These are phyloP conservation scores for Rhabdomys dilectus DNA, from an alignment of 2,113 vertebrate species.

Conservation along the genomic window DNA sequence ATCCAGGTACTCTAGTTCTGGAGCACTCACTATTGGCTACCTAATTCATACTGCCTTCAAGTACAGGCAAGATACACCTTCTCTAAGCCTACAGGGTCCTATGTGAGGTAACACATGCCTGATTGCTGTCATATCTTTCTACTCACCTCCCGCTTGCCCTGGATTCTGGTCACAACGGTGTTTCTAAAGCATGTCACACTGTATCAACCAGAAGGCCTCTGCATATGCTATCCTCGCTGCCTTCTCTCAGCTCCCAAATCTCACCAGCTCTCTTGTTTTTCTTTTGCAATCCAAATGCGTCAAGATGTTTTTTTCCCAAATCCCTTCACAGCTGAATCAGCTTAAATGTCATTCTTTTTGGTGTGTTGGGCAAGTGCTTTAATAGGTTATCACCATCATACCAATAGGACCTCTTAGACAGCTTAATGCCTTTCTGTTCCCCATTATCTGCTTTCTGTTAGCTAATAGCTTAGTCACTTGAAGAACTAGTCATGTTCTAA, in stretches of 20 bases:
- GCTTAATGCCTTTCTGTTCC: slow-evolving; percentile 77
- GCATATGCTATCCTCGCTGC: neutral
- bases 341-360: slow-evolving; percentile 53
- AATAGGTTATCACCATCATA: slow-evolving; percentile 48
- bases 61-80: neutral
- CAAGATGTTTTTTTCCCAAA: slow-evolving; percentile 25
- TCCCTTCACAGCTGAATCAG: slow-evolving; percentile 26
- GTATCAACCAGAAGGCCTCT: neutral
- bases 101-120: neutral
- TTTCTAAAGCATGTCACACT: slow-evolving; percentile 15
- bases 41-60: neutral
- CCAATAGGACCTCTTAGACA: slow-evolving; percentile 76
- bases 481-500: slow-evolving; percentile 83
- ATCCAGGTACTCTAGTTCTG: slow-evolving; percentile 41
- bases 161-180: neutral
- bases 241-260: neutral
- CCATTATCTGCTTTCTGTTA: slow-evolving; percentile 71
- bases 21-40: neutral
- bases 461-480: slow-evolving; percentile 81
- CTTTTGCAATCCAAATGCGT: neutral
- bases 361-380: neutral
- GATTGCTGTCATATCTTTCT: neutral
- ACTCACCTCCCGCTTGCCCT: neutral
- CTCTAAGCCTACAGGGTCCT: neutral
- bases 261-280: slow-evolving; percentile 1